Evolutionary conservation across 2,888 invertebrate species (phyloP), one percentile per base, ranked within the genome.

Genomic region (Coelogynopora nodosa): DNA sequence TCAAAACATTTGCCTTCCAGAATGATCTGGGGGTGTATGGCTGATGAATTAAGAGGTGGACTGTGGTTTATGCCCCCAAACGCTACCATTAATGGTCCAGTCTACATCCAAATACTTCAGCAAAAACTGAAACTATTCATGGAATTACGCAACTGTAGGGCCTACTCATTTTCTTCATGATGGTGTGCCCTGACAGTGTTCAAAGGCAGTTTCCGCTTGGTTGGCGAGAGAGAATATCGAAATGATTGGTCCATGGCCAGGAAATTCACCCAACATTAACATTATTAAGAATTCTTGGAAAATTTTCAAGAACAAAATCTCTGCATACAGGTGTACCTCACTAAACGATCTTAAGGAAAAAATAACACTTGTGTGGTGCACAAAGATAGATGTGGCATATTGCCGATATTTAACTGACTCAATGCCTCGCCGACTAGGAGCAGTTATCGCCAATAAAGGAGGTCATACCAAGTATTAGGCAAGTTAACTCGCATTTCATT

Each of bases 101-200:
- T 74, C 74, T 74, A 74, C 74, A 74, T 74, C 74, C 74, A 74
- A 74, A 74, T 74, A 74, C 74, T 74, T 74, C 23, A 74, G 74
- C 23, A 5, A 74, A n/a, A 74, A 74, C 74, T 13, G 23, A 23
- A 74, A 74, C 27, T 13, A 74, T 5, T 74, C 18, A 74, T 74
- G 74, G 74, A 74, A 74, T 74, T 74, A 74, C 74, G 27, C 74
- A 74, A 74, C 5, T 74, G 74, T 74, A n/a, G n/a, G n/a, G n/a
- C n/a, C n/a, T n/a, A 74, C 74, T 74, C 74, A 74, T 74, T 74
- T 74, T 74, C 74, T 74, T 74, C 74, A 74, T 74, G 23, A 74
- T 74, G 74, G 74, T 74, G 27, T 26, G 23, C 74, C 74, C 74
- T 74, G 74, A 5, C 74, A 13, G 5, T 23, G 27, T 74, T 74